Evolutionary conservation across 2,113 vertebrate genomes (phyloP).

Genomic region (Colinus virginianus): DNA sequence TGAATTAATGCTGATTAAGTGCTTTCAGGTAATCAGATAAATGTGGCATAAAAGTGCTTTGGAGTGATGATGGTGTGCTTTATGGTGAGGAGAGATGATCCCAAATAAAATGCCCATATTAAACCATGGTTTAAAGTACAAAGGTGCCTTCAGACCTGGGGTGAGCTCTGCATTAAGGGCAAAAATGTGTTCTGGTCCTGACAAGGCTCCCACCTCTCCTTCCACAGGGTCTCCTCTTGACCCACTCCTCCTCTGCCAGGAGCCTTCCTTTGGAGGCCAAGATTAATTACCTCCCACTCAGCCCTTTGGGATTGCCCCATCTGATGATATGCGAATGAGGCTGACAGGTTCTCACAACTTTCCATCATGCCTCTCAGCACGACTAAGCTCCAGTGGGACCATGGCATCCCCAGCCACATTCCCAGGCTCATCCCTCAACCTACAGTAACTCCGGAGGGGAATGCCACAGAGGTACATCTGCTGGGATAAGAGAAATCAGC

Average conservation of each 20-base stretch:
- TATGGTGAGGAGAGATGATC: constrained; percentile 68
- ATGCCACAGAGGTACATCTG: neutral
- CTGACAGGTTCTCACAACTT: constrained; percentile 71
- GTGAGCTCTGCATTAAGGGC: constrained; percentile 36
- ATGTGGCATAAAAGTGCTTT: constrained; percentile 67
- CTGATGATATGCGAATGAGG: constrained; percentile 74
- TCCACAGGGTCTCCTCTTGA: neutral
- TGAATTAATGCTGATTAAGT: constrained; percentile 70
- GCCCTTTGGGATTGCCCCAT: constrained; percentile 72
- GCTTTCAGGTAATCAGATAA: constrained; percentile 65
- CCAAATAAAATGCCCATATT: constrained; percentile 61
- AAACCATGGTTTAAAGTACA: neutral
- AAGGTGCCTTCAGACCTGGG: constrained; percentile 5
- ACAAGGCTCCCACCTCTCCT: neutral
- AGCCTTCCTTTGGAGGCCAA: constrained; percentile 37
- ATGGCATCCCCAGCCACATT: neutral
- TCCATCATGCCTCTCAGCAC: neutral
- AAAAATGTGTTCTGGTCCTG: neutral
- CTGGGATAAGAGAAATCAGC: neutral
- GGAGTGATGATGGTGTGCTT: constrained; percentile 52
- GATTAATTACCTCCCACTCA: constrained; percentile 68
- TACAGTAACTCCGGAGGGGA: rapidly evolving
- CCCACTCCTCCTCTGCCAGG: constrained; percentile 19
- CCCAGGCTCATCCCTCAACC: neutral
- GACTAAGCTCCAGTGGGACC: rapidly evolving